Conservation (phyloP, 1,140 invertebrate genomes). For the Heliconius himera region DNA sequence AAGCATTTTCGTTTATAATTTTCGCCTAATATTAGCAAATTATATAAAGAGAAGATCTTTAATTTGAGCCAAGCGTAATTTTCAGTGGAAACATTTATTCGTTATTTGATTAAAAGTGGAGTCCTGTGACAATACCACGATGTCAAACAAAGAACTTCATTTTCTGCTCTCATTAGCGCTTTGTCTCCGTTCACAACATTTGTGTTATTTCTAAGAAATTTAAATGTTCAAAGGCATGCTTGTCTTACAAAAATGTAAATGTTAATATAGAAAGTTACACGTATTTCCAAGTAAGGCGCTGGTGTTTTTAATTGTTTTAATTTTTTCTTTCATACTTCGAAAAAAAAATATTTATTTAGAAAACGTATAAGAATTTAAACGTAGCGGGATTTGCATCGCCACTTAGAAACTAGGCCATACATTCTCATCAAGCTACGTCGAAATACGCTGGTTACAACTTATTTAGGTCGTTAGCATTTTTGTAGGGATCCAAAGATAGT, state of each 20-base stretch:
- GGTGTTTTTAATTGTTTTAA: no score
- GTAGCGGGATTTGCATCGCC: no score
- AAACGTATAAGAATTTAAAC: no score
- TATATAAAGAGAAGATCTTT: slow-evolving; percentile 8
- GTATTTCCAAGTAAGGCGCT: background rate
- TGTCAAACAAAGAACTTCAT: slow-evolving; percentile 23
- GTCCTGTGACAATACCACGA: slow-evolving; percentile 16
- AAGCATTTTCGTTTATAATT: background rate
- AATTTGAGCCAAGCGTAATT: background rate
- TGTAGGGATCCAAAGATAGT: no score
- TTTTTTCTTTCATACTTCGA: no score
- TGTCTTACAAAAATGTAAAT: background rate
- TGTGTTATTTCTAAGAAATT: slow-evolving; percentile 8
- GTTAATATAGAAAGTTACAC: slow-evolving; percentile 3
- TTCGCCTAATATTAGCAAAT: background rate
- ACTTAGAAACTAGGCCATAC: no score
- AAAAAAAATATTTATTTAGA: no score
- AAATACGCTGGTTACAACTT: no score
- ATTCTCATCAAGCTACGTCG: no score
- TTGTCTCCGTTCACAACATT: slow-evolving; percentile 16
- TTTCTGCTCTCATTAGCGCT: slow-evolving; percentile 16
- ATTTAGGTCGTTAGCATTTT: no score
- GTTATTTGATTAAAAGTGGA: slow-evolving; percentile 16
- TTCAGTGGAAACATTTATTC: slow-evolving; percentile 3
- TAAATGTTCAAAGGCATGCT: slow-evolving; percentile 9